Percentiles rank a stretch among this genome's conserved stretches.
Evolutionary conservation across 2,113 vertebrate genomes (phyloP).

Genomic region (Cromileptes altivelis): DNA sequence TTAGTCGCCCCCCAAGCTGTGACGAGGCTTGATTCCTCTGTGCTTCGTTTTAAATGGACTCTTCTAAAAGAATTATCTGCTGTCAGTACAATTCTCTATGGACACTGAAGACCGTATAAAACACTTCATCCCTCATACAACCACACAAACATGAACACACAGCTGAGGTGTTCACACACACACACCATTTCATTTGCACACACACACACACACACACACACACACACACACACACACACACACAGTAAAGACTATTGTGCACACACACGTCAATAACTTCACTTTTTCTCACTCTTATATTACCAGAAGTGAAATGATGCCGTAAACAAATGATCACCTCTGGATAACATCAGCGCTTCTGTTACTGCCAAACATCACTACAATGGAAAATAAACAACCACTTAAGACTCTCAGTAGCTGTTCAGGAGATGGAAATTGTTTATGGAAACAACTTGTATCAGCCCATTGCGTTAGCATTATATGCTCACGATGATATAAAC

Average conservation of each 20-base stretch:
- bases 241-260: constrained; percentile 3
- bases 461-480: not conserved
- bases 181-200: not conserved
- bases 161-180: constrained; percentile 4
- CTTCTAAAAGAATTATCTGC: constrained; percentile 76
- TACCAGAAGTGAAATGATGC: not conserved
- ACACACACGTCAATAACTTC: not conserved
- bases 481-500: constrained; percentile 22
- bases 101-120: constrained; percentile 67
- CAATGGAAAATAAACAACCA: constrained; percentile 26
- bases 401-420: not conserved
- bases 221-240: not conserved
- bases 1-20: constrained; percentile 51
- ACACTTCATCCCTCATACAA: constrained; percentile 33
- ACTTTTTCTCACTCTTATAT: not conserved
- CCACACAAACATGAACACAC: constrained; percentile 17
- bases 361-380: not conserved
- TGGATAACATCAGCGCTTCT: not conserved
- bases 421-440: constrained; percentile 29
- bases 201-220: constrained; percentile 11
- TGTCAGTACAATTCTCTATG: constrained; percentile 76
- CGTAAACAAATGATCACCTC: not conserved
- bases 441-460: constrained; percentile 27
- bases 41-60: constrained; percentile 65
- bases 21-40: constrained; percentile 62